Evolutionary conservation across 1,140 invertebrate genomes (phyloP).

Genomic region (Drosophila grimshawi): DNA sequence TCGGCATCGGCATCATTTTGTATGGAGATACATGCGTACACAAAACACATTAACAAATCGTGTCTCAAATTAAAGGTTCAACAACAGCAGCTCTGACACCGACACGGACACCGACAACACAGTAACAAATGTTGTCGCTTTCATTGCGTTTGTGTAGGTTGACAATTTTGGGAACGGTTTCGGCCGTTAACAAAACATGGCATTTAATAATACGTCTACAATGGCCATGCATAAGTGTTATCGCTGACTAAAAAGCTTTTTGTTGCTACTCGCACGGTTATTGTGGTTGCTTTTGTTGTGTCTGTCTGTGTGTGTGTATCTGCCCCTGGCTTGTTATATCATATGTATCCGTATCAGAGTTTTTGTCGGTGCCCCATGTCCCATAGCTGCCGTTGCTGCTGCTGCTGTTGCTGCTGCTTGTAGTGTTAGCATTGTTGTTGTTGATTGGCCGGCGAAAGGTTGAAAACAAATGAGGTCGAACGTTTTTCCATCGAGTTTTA

Average conservation of each 20-base stretch:
- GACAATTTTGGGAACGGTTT: conserved; percentile 81
- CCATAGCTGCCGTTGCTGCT: not conserved
- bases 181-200: conserved; percentile 80
- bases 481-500: conserved; percentile 65
- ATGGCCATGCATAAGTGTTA: conserved; percentile 76
- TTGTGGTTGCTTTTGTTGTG: conserved; percentile 28
- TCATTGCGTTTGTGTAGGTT: conserved; percentile 61
- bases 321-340: conserved; percentile 69
- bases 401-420: conserved; percentile 17
- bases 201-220: conserved; percentile 81
- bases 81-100: conserved; percentile 55
- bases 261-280: conserved; percentile 65
- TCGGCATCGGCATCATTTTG: conserved; percentile 6
- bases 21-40: conserved; percentile 43
- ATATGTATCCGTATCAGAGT: conserved; percentile 52
- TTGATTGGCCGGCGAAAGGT: conserved; percentile 63
- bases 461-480: conserved; percentile 71
- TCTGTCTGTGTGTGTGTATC: conserved; percentile 39
- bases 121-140: conserved; percentile 63
- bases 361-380: conserved; percentile 44
- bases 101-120: conserved; percentile 51
- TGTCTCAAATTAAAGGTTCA: conserved; percentile 67
- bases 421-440: conserved; percentile 33
- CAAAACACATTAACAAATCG: conserved; percentile 76
- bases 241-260: conserved; percentile 81